Conservation (phyloP, 2,888 invertebrate genomes). For the Busseola fusca region DNA sequence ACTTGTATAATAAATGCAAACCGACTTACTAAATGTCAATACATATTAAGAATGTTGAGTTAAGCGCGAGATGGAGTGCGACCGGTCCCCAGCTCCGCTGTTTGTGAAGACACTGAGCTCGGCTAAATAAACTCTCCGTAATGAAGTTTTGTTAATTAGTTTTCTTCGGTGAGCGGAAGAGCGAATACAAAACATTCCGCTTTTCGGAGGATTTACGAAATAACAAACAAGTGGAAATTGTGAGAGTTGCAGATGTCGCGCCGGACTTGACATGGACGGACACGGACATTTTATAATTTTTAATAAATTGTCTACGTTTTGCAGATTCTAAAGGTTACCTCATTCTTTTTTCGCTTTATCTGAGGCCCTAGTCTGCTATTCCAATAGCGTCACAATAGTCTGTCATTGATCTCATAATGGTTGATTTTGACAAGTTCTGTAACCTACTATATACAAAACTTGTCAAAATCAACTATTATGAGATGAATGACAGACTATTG, state of each 20-base stretch:
- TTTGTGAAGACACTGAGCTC: conserved; percentile 51
- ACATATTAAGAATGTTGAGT: background rate
- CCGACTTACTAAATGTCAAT: background rate
- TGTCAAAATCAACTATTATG: too few species aligned
- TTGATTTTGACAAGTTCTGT: too few species aligned
- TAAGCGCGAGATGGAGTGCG: background rate
- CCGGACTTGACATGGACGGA: too few species aligned
- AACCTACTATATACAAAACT: too few species aligned
- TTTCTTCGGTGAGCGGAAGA: conserved; percentile 55
- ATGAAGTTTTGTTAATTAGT: conserved; percentile 66
- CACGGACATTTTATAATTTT: too few species aligned
- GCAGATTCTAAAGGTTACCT: background rate
- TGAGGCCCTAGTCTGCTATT: too few species aligned
- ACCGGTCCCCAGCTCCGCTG: conserved; percentile 27
- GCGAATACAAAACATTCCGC: conserved; percentile 58
- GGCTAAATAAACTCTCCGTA: conserved; percentile 60
- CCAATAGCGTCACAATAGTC: too few species aligned
- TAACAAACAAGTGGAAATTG: conserved; percentile 47
- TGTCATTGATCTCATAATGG: too few species aligned
- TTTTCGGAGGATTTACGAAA: conserved; percentile 48
- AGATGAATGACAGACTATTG: too few species aligned
- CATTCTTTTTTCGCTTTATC: background rate
- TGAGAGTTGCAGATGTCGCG: conserved; percentile 42
- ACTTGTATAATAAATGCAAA: conserved; percentile 1
- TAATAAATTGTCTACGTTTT: background rate